These are phyloP conservation scores for Cataglyphis albicans DNA, from an alignment of 2,888 invertebrate species.

Conservation along the genomic window DNA sequence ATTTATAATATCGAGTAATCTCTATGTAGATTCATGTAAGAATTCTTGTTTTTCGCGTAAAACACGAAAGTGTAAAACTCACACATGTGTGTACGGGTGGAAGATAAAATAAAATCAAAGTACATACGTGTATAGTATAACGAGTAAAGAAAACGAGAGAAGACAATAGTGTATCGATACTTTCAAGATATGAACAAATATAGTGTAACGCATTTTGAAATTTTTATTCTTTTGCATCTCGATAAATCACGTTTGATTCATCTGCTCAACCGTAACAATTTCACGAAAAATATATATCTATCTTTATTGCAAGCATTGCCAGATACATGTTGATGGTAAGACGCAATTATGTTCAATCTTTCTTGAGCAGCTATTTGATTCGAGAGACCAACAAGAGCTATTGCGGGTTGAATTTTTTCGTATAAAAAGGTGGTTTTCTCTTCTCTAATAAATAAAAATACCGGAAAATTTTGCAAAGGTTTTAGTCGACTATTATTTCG, in stretches of 20 bases:
- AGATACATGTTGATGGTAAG: background rate
- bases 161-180: background rate
- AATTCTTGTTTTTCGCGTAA: background rate
- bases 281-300: background rate
- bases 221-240: background rate
- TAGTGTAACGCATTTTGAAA: background rate
- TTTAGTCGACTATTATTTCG: background rate
- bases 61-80: background rate
- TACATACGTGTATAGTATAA: background rate
- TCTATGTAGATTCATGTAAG: background rate
- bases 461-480: background rate
- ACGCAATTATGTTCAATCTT: slow-evolving; percentile 20
- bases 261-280: background rate
- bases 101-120: background rate
- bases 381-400: background rate
- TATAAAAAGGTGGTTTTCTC: background rate
- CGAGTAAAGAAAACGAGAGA: background rate
- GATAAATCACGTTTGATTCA: slow-evolving; percentile 1
- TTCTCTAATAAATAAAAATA: background rate
- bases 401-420: background rate
- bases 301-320: background rate
- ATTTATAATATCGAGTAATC: background rate
- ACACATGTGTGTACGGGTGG: background rate
- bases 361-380: slow-evolving; percentile 8
- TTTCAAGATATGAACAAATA: background rate